Base-by-base conservation (phyloP, 2,888 invertebrate species). In the Hyposoter dolosus region DNA sequence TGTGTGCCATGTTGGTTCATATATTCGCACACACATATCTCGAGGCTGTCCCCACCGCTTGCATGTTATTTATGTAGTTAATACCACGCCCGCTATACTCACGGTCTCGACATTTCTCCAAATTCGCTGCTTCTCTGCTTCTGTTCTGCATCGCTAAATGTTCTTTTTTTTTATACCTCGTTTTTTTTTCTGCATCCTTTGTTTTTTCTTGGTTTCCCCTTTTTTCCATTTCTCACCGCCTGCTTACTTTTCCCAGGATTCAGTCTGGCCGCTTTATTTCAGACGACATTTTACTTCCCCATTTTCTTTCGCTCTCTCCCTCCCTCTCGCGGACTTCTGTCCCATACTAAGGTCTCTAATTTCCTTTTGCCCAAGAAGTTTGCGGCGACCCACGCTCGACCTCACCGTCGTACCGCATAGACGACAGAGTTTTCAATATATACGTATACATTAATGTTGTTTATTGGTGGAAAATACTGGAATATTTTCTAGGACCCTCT, bases 41-140 rank as follows among this genome's bases (percentile, higher is more conserved):
- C 47, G 28, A 50, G 50, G 78, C 78, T 82, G 78, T 83, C 80
- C 78, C 87, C 87, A 63, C 66, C 78, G 82, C 85, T 88, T 88
- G 89, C 89, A 86, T 89, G 91, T 91, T 92, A 91, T 92, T 92
- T 91, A 91, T 91, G 91, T 90, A 91, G 90, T 91, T 92, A 91
- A 91, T 92, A 91, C 91, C 91, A 90, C 90, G 91, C 91, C 91
- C 89, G 89, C 88, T 89, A 87, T 89, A 89, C 90, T 89, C 81
- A 56, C 53, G 60, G 89, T 85, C 88, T 88, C 88, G 90, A 90
- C 89, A 85, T 91, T 90, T 89, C 89, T 89, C 87, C 88, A 87
- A 91, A 92, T 91, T 89, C 89, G 89, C 81, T 35, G 81, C 82
- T 82, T 81, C 80, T 81, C 72, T 86, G 77, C 85, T 63, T 84